Evolutionary conservation across 2,888 invertebrate species (phyloP).

Genomic region (Lepidochrysops patricia): DNA sequence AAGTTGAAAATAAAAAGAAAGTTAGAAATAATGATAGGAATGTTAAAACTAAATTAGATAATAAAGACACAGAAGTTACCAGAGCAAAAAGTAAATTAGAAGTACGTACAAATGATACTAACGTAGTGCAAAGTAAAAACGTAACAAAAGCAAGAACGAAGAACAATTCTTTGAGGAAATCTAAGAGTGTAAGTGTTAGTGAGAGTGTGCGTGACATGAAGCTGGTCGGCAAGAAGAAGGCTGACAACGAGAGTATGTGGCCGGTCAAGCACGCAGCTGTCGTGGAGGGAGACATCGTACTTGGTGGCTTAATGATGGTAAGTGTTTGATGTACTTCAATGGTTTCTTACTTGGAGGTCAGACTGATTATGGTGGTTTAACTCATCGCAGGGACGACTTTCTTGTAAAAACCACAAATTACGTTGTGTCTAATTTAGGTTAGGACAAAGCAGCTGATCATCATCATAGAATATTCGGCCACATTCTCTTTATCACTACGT

Average conservation of each 20-base stretch:
- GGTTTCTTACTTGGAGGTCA: no score
- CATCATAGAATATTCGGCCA: no score
- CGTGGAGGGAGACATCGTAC: constrained; percentile 89
- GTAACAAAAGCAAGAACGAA: background rate
- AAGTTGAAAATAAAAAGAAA: background rate
- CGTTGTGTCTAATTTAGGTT: no score
- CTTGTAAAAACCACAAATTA: no score
- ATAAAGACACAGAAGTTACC: no score
- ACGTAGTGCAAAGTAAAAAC: background rate
- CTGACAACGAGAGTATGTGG: constrained; percentile 62
- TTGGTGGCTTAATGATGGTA: constrained; percentile 93
- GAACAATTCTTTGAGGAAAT: constrained; percentile 25
- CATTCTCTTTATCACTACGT: no score
- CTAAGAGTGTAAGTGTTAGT: constrained; percentile 23
- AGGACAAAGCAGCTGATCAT: no score
- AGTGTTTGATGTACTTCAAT: background rate
- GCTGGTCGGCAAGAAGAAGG: constrained; percentile 37
- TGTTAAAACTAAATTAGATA: no score
- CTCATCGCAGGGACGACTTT: no score
- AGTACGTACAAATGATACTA: background rate
- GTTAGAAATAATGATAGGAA: background rate
- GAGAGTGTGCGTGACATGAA: constrained; percentile 38
- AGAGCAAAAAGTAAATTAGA: no score
- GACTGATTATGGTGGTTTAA: no score
- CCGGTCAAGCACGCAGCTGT: constrained; percentile 90